A percentile compares a stretch with the other conserved stretches of the same genome.
phyloP scores from a whole-genome alignment of 1,140 invertebrate species.

The Leptinotarsa lineolata region DNA sequence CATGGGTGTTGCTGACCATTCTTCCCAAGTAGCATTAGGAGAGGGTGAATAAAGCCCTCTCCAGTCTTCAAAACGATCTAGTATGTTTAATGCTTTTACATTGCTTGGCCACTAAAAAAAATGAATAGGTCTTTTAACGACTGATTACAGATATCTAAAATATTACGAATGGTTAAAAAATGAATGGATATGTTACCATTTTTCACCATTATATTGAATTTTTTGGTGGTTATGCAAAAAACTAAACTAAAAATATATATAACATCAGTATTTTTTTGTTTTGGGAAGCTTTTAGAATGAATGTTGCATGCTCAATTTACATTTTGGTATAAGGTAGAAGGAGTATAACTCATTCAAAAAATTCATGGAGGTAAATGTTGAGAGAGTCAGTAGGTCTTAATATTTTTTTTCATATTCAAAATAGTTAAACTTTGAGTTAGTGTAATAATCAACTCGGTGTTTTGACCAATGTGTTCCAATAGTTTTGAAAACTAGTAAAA shows the following conservation, averaged over 20 bases:
- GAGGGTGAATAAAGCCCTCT: conserved; percentile 78
- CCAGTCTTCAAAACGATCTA: conserved; percentile 71
- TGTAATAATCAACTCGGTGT: too few relatives aligned
- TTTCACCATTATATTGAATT: too few relatives aligned
- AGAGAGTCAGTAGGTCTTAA: too few relatives aligned
- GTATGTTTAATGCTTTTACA: conserved; percentile 64
- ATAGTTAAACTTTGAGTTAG: too few relatives aligned
- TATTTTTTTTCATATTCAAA: too few relatives aligned
- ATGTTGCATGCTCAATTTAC: not conserved
- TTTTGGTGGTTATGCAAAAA: not conserved
- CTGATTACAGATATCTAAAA: too few relatives aligned
- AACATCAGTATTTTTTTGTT: not conserved
- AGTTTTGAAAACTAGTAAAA: too few relatives aligned
- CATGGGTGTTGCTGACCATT: conserved; percentile 65
- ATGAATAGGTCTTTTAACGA: not conserved
- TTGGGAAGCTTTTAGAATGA: not conserved
- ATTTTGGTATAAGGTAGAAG: not conserved
- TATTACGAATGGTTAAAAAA: too few relatives aligned
- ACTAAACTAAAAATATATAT: not conserved
- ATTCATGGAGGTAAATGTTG: too few relatives aligned
- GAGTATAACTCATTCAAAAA: not conserved
- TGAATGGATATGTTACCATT: too few relatives aligned
- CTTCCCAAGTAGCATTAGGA: conserved; percentile 62
- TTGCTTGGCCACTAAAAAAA: not conserved
- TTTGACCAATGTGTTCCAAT: too few relatives aligned